phyloP scores from a whole-genome alignment of 2,113 vertebrate species.

The Caloenas nicobarica region DNA sequence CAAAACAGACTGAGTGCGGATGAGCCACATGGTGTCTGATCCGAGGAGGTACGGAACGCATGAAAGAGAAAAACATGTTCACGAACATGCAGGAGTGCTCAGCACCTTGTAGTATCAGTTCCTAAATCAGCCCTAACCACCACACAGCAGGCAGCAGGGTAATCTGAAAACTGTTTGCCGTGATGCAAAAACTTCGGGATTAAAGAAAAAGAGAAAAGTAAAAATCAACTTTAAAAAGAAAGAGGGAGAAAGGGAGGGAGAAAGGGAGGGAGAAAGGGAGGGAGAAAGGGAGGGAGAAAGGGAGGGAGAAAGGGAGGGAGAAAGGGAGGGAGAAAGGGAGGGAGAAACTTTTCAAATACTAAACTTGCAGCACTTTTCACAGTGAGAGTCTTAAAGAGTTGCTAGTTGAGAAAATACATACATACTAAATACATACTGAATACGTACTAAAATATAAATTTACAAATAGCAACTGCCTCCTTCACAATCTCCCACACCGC shows the following conservation, averaged over 20 bases:
- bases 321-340: no score
- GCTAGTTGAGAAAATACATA: not conserved
- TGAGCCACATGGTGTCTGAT: not conserved
- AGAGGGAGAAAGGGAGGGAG: no score
- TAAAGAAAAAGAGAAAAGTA: no score
- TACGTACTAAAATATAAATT: fast-evolving
- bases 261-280: no score
- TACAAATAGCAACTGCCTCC: not conserved
- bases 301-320: no score
- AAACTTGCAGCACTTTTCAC: not conserved
- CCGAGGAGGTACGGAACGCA: not conserved
- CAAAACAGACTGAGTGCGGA: not conserved
- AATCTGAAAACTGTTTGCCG: not conserved
- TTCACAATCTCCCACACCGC: not conserved
- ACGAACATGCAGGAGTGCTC: not conserved
- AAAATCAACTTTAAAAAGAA: no score
- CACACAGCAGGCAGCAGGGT: not conserved
- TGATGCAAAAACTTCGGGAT: not conserved
- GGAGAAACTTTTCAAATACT: not conserved
- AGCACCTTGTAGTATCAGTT: not conserved
- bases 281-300: no score
- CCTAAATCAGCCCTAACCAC: not conserved
- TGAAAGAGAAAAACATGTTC: not conserved
- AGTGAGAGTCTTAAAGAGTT: not conserved
- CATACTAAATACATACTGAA: no score